Conservation (phyloP, 2,888 invertebrate genomes). For the Oxystoma pomonae region DNA sequence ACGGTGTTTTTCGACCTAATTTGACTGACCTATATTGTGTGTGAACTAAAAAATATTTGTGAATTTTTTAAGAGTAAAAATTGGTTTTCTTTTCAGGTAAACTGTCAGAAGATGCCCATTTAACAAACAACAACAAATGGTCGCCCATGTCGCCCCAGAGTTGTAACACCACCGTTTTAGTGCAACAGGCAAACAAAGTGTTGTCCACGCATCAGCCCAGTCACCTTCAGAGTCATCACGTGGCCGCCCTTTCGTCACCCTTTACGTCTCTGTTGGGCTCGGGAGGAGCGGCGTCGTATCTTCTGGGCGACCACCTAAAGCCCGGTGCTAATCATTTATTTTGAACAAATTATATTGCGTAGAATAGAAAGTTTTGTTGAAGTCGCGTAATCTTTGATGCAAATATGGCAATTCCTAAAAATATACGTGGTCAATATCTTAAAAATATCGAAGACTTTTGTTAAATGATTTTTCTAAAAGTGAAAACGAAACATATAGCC, state of each 20-base stretch:
- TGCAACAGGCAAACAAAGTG: constrained; percentile 49
- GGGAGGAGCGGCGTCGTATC: constrained; percentile 54
- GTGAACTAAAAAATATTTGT: no score
- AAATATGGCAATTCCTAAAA: no score
- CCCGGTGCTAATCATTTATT: constrained; percentile 60
- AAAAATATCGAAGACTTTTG: no score
- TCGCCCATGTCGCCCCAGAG: constrained; percentile 46
- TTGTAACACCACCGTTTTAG: constrained; percentile 48
- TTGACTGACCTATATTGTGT: no score
- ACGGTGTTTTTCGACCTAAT: no score
- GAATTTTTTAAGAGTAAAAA: not conserved
- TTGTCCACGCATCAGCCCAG: constrained; percentile 48
- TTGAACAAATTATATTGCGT: constrained; percentile 42
- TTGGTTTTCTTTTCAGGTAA: constrained; percentile 44
- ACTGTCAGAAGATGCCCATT: constrained; percentile 41
- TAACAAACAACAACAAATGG: constrained; percentile 50
- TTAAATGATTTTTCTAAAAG: no score
- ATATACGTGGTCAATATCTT: no score
- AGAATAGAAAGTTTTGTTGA: not conserved
- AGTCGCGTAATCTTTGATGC: no score
- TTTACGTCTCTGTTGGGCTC: constrained; percentile 57
- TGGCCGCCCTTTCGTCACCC: constrained; percentile 58
- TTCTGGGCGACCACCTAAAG: constrained; percentile 60
- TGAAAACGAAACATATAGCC: no score
- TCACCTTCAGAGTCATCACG: constrained; percentile 54